A percentile compares a stretch with the other conserved stretches of the same genome.
Conservation (phyloP, 2,888 invertebrate species). For the Scaptomyza polygonia region DNA sequence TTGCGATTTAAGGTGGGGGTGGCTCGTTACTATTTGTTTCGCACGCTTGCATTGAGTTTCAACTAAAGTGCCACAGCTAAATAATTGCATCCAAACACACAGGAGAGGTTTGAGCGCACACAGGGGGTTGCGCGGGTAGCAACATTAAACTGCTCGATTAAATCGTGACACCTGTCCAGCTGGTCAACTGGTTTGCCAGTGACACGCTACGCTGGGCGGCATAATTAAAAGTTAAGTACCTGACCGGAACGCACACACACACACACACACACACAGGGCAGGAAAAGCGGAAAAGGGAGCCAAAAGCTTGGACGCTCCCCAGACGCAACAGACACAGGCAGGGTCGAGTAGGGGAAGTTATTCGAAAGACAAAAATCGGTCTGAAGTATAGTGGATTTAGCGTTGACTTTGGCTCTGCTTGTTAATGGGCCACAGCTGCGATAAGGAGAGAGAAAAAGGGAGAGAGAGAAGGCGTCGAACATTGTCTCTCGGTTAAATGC, state of each 20-base stretch:
- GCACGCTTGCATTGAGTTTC: constrained; percentile 9
- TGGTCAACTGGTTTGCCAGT: constrained; percentile 38
- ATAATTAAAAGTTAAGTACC: constrained; percentile 67
- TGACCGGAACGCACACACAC: constrained; percentile 38
- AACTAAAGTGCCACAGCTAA: constrained; percentile 21
- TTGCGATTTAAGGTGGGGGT: background rate
- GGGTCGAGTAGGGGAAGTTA: background rate
- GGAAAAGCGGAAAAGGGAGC: background rate
- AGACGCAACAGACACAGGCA: constrained; percentile 1
- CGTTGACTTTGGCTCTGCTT: constrained; percentile 31
- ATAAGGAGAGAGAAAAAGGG: background rate
- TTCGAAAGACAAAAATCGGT: background rate
- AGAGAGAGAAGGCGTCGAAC: constrained; percentile 1
- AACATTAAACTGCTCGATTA: constrained; percentile 31
- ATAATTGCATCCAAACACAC: constrained; percentile 50
- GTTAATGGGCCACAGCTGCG: constrained; percentile 37
- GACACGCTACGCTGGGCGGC: constrained; percentile 48
- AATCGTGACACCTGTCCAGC: constrained; percentile 58
- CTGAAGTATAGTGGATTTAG: background rate
- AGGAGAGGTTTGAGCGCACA: no score
- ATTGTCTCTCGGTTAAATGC: constrained; percentile 42
- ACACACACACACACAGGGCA: constrained; percentile 4
- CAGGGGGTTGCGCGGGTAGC: background rate
- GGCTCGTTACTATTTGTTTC: constrained; percentile 28
- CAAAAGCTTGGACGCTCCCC: background rate